Base-by-base conservation (phyloP, 1,140 invertebrate genomes). In the Tetramorium alpestre region DNA sequence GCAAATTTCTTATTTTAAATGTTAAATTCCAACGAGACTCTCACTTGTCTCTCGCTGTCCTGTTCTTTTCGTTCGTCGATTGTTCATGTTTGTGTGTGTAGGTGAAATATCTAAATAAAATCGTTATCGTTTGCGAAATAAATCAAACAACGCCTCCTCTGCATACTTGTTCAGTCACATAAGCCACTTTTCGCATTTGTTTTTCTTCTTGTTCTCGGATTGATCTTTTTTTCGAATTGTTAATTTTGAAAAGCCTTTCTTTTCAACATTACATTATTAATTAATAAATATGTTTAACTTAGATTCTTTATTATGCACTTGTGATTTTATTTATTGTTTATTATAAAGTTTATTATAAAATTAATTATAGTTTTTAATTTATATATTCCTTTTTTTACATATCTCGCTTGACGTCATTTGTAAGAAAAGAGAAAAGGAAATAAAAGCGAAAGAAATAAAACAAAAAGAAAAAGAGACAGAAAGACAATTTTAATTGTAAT, bases 81-180 rank as follows among this genome's bases (percentile, higher is more conserved):
- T 47, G 13, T 58, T n/a, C 25, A 1, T 11, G 22, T 86, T 28
- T 54, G 28, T 47, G 13, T 38, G 25, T n/a, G 1, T 5, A 18
- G 67, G 51, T 54, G 22, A 60, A 49, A 64, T 69, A 75, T 73
- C 67, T 88, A 81, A 86, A 77, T 56, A 11, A 28, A 80, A 86
- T 78, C 38, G 75, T 81, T 88, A 82, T 88, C 69, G 33, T 56
- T 80, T 49, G 69, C 51, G 73, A 87, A 89, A 85, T 86, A 88
- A 87, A 84, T 87, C 85, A 82, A 85, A 87, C 51, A 13, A 87
- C 65, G 41, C 33, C 49, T 78, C 51, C 38, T 69, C 41, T 28
- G 22, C 38, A 69, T 75, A 77, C 67, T 47, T 47, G 28, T 41
- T 28, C 75, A 90, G 58, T 86, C 76, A 64, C 85, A 60, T 85